Conservation (phyloP, 2,888 invertebrate genomes). For the Nysson spinosus region DNA sequence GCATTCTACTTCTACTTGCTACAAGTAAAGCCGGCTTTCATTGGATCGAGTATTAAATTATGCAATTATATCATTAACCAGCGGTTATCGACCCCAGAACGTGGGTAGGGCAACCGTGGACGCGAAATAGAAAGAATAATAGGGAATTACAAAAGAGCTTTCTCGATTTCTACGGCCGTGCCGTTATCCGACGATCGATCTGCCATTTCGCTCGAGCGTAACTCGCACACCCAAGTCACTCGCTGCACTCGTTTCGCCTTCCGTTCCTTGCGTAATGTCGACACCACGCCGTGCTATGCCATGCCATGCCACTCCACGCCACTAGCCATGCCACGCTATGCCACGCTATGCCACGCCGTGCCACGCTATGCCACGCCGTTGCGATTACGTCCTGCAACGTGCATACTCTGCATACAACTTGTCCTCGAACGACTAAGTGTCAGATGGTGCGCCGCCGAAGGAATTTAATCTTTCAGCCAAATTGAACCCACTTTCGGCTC, state of each 20-base stretch:
- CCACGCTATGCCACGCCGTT: too few species aligned
- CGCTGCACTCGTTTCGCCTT: constrained; percentile 53
- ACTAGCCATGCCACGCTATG: too few species aligned
- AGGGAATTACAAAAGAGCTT: constrained; percentile 24
- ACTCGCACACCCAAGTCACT: constrained; percentile 42
- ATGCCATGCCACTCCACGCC: too few species aligned
- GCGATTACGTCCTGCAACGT: constrained; percentile 34
- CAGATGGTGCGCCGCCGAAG: constrained; percentile 16
- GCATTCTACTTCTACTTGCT: too few species aligned
- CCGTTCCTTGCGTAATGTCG: constrained; percentile 51
- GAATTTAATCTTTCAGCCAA: constrained; percentile 5
- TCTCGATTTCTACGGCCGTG: constrained; percentile 34
- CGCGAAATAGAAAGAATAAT: constrained; percentile 7
- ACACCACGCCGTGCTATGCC: constrained; percentile 32
- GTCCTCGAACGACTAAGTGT: neutral
- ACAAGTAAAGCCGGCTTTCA: constrained; percentile 4
- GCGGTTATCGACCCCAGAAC: constrained; percentile 23
- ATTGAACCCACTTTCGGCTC: neutral
- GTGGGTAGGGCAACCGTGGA: constrained; percentile 7
- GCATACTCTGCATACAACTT: constrained; percentile 11
- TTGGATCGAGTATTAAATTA: constrained; percentile 24
- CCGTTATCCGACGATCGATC: constrained; percentile 51
- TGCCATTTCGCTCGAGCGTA: constrained; percentile 49
- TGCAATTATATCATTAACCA: constrained; percentile 43
- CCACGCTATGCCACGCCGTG: too few species aligned